A percentile compares a stretch with the other conserved stretches of the same genome.
Evolutionary conservation across 2,797 vertebrate species (phyloP).

Genomic region (Lithobates sylvaticus): DNA sequence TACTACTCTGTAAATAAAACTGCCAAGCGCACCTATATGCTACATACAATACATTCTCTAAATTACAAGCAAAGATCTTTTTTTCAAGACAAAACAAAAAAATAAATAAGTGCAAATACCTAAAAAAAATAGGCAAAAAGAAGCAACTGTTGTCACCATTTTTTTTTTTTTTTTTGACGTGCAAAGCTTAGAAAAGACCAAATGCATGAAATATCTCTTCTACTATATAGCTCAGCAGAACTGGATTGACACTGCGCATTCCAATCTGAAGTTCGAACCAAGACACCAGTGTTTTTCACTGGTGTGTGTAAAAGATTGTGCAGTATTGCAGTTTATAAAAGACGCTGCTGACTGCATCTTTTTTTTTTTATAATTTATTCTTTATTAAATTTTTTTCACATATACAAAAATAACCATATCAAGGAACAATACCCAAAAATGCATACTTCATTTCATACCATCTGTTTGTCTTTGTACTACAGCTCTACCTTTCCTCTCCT

Average conservation of each 20-base stretch:
- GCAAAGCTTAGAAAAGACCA: constrained; percentile 77
- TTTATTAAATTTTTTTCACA: no score
- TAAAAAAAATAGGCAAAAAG: constrained; percentile 86
- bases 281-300: background rate
- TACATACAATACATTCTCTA: constrained; percentile 81
- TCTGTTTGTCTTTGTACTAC: no score
- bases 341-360: background rate
- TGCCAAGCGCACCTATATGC: constrained; percentile 77
- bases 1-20: constrained; percentile 81
- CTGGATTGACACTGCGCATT: constrained; percentile 51
- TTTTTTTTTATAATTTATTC: no score
- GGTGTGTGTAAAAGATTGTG: background rate
- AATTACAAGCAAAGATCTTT: constrained; percentile 77
- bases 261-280: constrained; percentile 35
- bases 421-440: no score
- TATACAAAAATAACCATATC: no score
- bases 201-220: constrained; percentile 73
- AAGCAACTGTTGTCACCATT: constrained; percentile 89
- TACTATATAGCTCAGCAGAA: constrained; percentile 66
- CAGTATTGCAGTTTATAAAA: background rate
- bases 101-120: constrained; percentile 98
- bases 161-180: constrained; percentile 70
- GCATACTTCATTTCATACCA: no score
- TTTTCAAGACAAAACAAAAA: constrained; percentile 87
- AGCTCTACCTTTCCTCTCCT: no score